Evolutionary conservation across 1,140 invertebrate species (phyloP).

Genomic region (Dreissena rostriformis): DNA sequence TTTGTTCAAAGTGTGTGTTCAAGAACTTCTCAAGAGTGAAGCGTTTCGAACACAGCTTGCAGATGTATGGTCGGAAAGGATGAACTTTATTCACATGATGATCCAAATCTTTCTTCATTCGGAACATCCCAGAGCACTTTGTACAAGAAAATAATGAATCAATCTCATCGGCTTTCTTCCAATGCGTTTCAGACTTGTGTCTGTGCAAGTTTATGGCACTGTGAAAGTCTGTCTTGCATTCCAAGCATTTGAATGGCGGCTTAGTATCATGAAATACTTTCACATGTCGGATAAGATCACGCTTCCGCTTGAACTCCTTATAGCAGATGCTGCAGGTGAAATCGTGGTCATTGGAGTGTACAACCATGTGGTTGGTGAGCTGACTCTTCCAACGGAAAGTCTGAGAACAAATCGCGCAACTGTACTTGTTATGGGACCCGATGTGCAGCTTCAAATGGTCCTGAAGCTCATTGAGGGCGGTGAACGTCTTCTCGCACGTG

Average conservation of each 20-base stretch:
- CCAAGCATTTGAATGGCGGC: conserved; percentile 49
- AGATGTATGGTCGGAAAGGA: conserved; percentile 41
- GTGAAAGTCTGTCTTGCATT: conserved; percentile 52
- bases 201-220: conserved; percentile 24
- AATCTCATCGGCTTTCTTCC: conserved; percentile 15
- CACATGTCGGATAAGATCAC: conserved; percentile 41
- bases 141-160: conserved; percentile 12
- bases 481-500: conserved; percentile 49
- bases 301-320: conserved; percentile 40
- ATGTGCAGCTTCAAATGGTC: conserved; percentile 47
- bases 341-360: conserved; percentile 44
- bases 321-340: conserved; percentile 42
- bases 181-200: conserved; percentile 47
- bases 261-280: conserved; percentile 55
- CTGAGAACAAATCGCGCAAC: conserved; percentile 12
- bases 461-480: conserved; percentile 40
- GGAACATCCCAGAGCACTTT: conserved; percentile 42
- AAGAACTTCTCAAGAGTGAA: conserved; percentile 49
- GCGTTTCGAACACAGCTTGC: conserved; percentile 22
- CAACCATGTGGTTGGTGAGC: conserved; percentile 47
- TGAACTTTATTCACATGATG: conserved; percentile 42
- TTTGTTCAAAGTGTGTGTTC: conserved; percentile 45
- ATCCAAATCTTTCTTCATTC: conserved; percentile 19
- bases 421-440: conserved; percentile 26
- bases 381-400: conserved; percentile 49